These are phyloP conservation scores for Smittia sp. DNA, from an alignment of 2,888 invertebrate genomes.

Conservation along the genomic window DNA sequence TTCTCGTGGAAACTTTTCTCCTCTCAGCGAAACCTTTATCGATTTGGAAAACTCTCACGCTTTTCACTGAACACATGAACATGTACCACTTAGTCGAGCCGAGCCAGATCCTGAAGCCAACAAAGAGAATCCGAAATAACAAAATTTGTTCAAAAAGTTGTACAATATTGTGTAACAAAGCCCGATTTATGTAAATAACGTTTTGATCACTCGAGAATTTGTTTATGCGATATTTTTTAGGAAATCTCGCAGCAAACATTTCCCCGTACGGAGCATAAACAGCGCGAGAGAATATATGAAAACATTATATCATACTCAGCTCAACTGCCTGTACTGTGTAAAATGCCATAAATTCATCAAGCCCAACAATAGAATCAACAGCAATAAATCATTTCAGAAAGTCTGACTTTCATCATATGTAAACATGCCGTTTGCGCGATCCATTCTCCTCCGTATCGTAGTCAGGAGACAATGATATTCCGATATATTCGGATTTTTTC, in stretches of 20 bases:
- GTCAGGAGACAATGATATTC: neutral
- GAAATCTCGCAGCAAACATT: neutral
- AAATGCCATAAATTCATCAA: constrained; percentile 34
- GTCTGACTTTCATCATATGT: constrained; percentile 36
- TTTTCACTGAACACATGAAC: neutral
- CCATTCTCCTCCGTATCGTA: neutral
- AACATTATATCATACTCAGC: constrained; percentile 25
- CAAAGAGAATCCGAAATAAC: neutral
- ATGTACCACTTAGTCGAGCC: neutral
- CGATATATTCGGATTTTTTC: neutral
- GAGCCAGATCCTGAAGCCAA: neutral
- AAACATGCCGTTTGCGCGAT: constrained; percentile 3
- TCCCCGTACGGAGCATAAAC: constrained; percentile 9
- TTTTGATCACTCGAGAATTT: constrained; percentile 27
- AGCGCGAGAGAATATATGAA: neutral
- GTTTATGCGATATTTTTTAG: constrained; percentile 8
- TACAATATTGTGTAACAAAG: neutral
- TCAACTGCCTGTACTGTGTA: constrained; percentile 27
- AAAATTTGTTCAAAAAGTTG: neutral
- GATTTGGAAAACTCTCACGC: neutral
- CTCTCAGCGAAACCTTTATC: too few relatives aligned
- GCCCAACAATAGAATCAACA: constrained; percentile 26
- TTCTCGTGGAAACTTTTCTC: too few relatives aligned
- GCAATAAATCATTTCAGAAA: constrained; percentile 29
- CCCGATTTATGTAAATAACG: constrained; percentile 11